Evolutionary conservation across 2,113 vertebrate genomes (phyloP).

Genomic region (Entomyzon cyanotis): DNA sequence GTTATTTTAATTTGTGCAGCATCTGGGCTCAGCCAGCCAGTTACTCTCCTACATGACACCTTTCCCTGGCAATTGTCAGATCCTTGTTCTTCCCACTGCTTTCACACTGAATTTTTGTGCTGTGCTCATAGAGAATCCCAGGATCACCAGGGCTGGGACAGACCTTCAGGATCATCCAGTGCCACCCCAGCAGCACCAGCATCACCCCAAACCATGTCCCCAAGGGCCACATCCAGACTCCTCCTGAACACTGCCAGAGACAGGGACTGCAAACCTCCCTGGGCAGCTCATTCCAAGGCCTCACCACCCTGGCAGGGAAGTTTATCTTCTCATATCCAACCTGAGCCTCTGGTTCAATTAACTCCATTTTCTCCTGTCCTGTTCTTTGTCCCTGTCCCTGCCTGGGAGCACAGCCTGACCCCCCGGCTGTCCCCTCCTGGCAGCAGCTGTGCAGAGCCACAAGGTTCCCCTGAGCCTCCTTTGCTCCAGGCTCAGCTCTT

Average conservation of each 20-base stretch:
- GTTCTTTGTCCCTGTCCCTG: background rate
- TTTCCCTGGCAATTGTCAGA: background rate
- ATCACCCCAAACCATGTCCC: background rate
- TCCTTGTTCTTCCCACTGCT: background rate
- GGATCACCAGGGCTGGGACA: background rate
- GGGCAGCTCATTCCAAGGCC: rapidly evolving
- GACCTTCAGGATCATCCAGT: background rate
- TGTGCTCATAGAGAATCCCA: background rate
- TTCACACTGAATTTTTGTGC: rapidly evolving
- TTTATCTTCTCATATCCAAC: rapidly evolving
- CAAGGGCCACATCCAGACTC: background rate
- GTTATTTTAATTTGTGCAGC: background rate
- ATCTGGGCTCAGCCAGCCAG: background rate
- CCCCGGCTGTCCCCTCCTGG: background rate
- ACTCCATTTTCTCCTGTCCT: too few species aligned
- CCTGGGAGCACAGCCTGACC: background rate
- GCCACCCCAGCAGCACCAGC: background rate
- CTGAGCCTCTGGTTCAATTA: background rate
- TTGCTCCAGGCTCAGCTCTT: background rate
- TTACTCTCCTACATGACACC: background rate
- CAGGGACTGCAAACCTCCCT: background rate
- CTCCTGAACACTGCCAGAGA: rapidly evolving
- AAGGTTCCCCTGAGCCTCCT: background rate
- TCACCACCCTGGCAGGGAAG: background rate
- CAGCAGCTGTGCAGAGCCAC: background rate